Evolutionary conservation across 1,140 invertebrate genomes (phyloP), one percentile per base, ranked within the genome.

Genomic region (Zaprionus ghesquierei): DNA sequence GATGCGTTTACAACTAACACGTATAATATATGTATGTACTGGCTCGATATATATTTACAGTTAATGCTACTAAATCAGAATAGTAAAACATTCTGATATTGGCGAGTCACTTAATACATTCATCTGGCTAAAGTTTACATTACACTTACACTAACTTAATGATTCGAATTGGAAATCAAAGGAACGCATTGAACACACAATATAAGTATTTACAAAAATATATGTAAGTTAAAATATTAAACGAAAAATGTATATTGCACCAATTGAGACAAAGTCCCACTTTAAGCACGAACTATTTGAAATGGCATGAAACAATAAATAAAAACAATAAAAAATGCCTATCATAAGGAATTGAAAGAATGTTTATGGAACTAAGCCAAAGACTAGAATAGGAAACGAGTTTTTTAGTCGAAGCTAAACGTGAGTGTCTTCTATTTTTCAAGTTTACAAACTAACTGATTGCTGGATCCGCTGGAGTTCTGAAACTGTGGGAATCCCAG

Each of bases 401-500:
- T 33, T 27, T 69, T 18, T 56, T 66, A 63, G 44, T 31, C 33
- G 13, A 69, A 51, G 13, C 18, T 33, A 29, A 41, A 38, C 22
- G 33, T 51, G 10, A 13, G 13, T 31, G 35, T 59, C 61, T 85
- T 59, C 64, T 85, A 84, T 61, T 89, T 89, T 49, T 81, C 78
- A 22, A 86, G 38, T 51, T 81, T 89, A 66, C 75, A 75, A 50
- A 79, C 65, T 69, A 85, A 18, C 66, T 81, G 64, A 29, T 74
- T 77, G 33, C 72, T 15, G 10, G 81, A 35, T 0, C 76, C 41
- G 31, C 61, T 73, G 23, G 69, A 9, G 58, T 90, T 90, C 1
- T 91, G 87, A 58, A 82, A 92, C 56, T 92, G 80, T 1, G 76
- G 68, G 25, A 82, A 84, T 5, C 77, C 81, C n/a, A 92, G 54